Percentiles rank a stretch among this genome's conserved stretches.
phyloP scores from a whole-genome alignment of 2,888 invertebrate species.

The Clostera curtula region DNA sequence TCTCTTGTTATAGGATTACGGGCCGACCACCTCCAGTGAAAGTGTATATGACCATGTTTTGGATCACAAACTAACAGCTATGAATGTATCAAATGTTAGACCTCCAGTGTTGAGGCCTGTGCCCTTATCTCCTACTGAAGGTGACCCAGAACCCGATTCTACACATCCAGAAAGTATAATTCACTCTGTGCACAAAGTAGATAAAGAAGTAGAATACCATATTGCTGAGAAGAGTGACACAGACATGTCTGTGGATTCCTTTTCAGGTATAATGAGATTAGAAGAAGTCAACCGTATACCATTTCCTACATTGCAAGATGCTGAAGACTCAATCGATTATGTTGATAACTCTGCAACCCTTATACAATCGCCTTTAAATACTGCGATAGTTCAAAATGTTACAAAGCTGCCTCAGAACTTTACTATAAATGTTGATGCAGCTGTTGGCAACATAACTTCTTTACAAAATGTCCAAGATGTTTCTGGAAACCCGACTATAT shows the following conservation, averaged over 20 bases:
- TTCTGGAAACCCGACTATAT: slow-evolving; percentile 56
- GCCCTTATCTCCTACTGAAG: slow-evolving; percentile 49
- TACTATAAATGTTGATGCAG: slow-evolving; percentile 65
- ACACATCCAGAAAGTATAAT: slow-evolving; percentile 65
- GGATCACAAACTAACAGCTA: slow-evolving; percentile 67
- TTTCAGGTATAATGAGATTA: slow-evolving; percentile 59
- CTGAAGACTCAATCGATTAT: slow-evolving; percentile 57
- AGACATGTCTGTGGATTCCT: slow-evolving; percentile 59
- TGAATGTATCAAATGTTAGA: slow-evolving; percentile 64
- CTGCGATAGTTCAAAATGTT: slow-evolving; percentile 66
- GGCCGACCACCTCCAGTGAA: slow-evolving; percentile 73
- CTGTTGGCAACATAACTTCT: slow-evolving; percentile 62
- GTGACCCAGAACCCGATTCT: slow-evolving; percentile 65
- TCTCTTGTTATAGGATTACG: slow-evolving; percentile 65
- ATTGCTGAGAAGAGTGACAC: slow-evolving; percentile 53
- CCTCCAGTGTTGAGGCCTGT: slow-evolving; percentile 62
- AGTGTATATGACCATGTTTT: slow-evolving; percentile 60
- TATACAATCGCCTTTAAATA: slow-evolving; percentile 58
- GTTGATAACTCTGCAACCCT: slow-evolving; percentile 56
- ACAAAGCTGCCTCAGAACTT: slow-evolving; percentile 65
- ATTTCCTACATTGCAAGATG: slow-evolving; percentile 59
- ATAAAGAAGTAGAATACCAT: slow-evolving; percentile 61
- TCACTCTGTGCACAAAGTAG: slow-evolving; percentile 51
- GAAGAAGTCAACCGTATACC: slow-evolving; percentile 57
- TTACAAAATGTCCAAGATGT: slow-evolving; percentile 69